These are phyloP conservation scores for Drosophila bocki DNA, from an alignment of 1,140 invertebrate species.

Conservation along the genomic window DNA sequence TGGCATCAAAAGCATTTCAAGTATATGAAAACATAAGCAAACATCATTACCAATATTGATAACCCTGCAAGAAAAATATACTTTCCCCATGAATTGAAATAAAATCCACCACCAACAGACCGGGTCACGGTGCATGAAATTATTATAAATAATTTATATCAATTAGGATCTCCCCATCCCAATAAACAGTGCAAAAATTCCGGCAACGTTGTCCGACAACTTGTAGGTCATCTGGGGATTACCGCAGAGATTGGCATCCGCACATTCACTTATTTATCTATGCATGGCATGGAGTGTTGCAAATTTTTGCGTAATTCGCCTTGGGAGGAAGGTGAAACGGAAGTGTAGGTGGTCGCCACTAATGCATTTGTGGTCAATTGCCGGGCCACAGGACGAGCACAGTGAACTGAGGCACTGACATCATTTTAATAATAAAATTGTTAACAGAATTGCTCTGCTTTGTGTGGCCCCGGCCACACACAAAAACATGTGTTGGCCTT, in stretches of 20 bases:
- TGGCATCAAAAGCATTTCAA: background rate
- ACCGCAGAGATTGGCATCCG: conserved; percentile 28
- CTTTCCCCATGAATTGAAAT: background rate
- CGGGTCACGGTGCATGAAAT: background rate
- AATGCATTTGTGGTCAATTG: conserved; percentile 77
- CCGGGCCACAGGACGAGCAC: conserved; percentile 27
- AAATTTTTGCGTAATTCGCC: conserved; percentile 46
- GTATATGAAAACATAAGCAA: background rate
- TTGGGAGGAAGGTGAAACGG: conserved; percentile 21
- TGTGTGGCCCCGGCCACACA: conserved; percentile 42
- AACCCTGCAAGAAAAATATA: background rate
- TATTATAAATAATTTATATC: conserved; percentile 27
- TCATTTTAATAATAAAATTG: conserved; percentile 83
- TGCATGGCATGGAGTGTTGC: conserved; percentile 40
- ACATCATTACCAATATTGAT: background rate
- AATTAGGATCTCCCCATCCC: conserved; percentile 8
- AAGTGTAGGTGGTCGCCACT: conserved; percentile 34
- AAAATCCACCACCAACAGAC: background rate
- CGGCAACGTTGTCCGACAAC: conserved; percentile 31
- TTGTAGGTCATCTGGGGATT: conserved; percentile 47
- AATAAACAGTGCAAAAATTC: conserved; percentile 1
- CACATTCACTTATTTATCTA: conserved; percentile 40
- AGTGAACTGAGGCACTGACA: conserved; percentile 40
- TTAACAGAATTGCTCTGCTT: conserved; percentile 81
- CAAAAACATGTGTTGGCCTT: conserved; percentile 80